Base-by-base conservation (phyloP, 1,140 invertebrate genomes). In the Geopemphigus sp. region DNA sequence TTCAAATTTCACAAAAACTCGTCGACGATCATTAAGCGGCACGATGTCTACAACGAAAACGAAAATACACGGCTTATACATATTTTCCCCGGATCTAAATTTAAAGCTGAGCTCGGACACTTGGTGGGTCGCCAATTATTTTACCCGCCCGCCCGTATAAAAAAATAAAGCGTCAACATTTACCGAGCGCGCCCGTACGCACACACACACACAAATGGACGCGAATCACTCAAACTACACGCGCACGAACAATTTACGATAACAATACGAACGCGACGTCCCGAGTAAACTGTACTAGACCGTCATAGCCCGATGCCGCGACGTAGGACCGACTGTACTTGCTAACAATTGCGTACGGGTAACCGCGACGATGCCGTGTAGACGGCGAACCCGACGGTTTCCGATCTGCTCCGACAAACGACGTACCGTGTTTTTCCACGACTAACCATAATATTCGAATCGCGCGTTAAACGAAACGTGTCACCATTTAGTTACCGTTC, bases 81-180 rank as follows among this genome's bases (percentile, higher is more conserved):
- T 19, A 19, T 19, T 19, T 39, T 59, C 56, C 11, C 73, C 56
- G 54, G 54, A 76, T 76, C 73, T 76, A 76, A 76, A 76, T 61
- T 76, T 76, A 76, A 76, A 76, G 54, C 56, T 39, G 73, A 76
- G 73, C 73, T 45, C 56, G 29, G 32, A 6, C 56, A 6, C 29
- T n/a, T 61, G 73, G 56, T 17, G 19, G 39, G 11, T 24, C 39
- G n/a, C 29, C 54, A 22, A 39, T 8, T 39, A 61, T 12, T 22
- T 1, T 6, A 8, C 29, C 73, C 14, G 1, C 64, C 32, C 19
- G 17, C 32, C 32, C 19, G 11, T 39, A 19, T 14, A 10, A 1
- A 66, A 19, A 1, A 59, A 59, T 12, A 57, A 57, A 57, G 14
- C 5, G 24, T 22, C 5, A 56, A 56, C 8, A 45, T 50, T 50